Evolutionary conservation across 2,888 invertebrate species (phyloP), one percentile per base, ranked within the genome.

Genomic region (Parochlus steinenii): DNA sequence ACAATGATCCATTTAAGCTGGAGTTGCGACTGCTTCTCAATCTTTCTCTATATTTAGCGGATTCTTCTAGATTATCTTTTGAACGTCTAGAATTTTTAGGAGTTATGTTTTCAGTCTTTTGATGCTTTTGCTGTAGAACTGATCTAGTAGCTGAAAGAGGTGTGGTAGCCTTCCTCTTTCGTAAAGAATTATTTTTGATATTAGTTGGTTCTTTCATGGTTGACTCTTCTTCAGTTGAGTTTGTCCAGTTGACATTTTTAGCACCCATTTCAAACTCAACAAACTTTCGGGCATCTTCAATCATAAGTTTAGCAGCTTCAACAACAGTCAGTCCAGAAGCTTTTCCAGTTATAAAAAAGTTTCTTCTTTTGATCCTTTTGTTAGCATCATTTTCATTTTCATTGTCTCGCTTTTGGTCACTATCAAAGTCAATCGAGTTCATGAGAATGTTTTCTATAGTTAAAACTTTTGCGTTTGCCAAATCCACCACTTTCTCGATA

Each of bases 381-480:
- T 67, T 64, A 6, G 68, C 60, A 47, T 76, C 79, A 43, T 61
- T 57, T 33, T 64, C 65, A 41, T 72, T 67, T 53, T 86, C 83
- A 39, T 71, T 69, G 29, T 80, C 72, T 46, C 71, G 62, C 49
- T 71, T 70, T 53, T 80, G 85, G 40, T 70, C 72, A 46, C 81
- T 86, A 59, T 86, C 77, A 58, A 93, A 93, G 20, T 92, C 87
- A 3, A 76, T 62, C 4, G 81, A 71, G 52, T 76, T 78, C 40
- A 71, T 68, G 7, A 97, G 63, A 30, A 83, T 65, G 46, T 74
- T 71, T 56, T 86, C 87, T 36, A 95, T 64, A 3, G 65, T 61
- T 37, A 68, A 61, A 2, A 67, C 60, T 51, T 75, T 68, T 22
- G 82, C 73, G 42, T 71, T 67, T 4, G 93, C 93, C 34, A 97